Percentiles rank a stretch among this genome's conserved stretches.
These are phyloP conservation scores for Euphonia xanthogaster DNA, from an alignment of 2,797 vertebrate genomes.

Conservation along the genomic window DNA sequence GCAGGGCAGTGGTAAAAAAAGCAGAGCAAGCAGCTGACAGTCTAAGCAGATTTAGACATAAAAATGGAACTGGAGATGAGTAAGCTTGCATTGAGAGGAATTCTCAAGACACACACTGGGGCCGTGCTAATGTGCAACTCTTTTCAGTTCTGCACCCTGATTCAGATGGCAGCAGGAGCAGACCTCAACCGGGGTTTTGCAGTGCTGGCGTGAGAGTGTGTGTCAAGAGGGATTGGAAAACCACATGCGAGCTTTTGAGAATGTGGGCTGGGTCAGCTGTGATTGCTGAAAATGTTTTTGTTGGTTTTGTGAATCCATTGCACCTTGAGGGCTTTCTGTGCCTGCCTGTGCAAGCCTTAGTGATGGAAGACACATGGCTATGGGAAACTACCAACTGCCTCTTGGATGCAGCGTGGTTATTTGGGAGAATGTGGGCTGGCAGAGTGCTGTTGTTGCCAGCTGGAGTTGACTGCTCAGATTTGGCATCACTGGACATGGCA, in stretches of 20 bases:
- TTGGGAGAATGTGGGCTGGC: neutral
- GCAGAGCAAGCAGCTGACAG: neutral
- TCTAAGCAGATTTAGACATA: neutral
- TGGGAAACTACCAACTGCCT: neutral
- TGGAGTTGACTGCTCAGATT: neutral
- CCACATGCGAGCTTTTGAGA: neutral
- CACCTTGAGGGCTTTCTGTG: neutral
- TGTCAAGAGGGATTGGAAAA: neutral
- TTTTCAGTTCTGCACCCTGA: neutral
- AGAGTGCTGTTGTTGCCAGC: neutral
- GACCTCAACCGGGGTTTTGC: accelerated
- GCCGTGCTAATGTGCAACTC: neutral
- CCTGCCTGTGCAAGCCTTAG: neutral
- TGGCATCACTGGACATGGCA: neutral
- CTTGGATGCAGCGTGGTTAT: neutral
- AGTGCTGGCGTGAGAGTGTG: neutral
- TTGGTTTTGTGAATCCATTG: neutral
- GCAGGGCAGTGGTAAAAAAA: neutral
- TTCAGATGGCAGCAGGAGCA: neutral
- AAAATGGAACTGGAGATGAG: neutral
- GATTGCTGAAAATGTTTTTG: neutral
- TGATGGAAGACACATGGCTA: neutral
- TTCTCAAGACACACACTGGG: neutral
- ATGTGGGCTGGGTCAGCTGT: neutral
- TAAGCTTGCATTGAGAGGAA: neutral